phyloP scores from a whole-genome alignment of 2,888 invertebrate genomes.

The Hyppa rectilinea region DNA sequence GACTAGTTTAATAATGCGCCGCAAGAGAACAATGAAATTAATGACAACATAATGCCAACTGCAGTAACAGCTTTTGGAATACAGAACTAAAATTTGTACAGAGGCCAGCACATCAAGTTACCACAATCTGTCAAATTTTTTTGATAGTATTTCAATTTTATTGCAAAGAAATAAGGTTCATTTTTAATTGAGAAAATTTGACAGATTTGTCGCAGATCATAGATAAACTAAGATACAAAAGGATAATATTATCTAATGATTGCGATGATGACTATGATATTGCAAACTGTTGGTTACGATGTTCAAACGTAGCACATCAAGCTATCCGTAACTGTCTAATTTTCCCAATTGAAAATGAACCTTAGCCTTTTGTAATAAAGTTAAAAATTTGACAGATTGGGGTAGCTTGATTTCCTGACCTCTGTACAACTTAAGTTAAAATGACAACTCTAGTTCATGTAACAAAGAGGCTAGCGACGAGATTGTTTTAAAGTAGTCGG shows the following conservation, averaged over 20 bases:
- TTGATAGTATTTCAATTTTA: too few species aligned
- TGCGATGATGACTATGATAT: background rate
- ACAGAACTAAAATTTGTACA: background rate
- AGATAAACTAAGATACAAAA: background rate
- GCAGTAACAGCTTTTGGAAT: constrained; percentile 10
- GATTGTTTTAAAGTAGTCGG: background rate
- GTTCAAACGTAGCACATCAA: too few species aligned
- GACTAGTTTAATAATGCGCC: constrained; percentile 20
- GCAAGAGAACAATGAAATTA: constrained; percentile 40
- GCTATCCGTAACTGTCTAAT: too few species aligned
- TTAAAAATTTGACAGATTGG: too few species aligned
- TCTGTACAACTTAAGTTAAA: background rate
- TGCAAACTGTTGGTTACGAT: background rate
- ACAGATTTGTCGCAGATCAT: constrained; percentile 8
- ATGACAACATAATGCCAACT: constrained; percentile 24
- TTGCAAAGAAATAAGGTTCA: too few species aligned
- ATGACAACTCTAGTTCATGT: background rate
- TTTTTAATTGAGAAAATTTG: constrained; percentile 21
- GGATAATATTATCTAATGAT: background rate
- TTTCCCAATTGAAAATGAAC: too few species aligned
- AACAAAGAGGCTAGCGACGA: background rate
- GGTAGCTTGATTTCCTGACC: too few species aligned
- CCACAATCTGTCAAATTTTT: too few species aligned
- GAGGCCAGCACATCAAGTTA: too few species aligned
- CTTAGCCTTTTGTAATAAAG: too few species aligned